These are phyloP conservation scores for Neopipo cinnamomea DNA, from an alignment of 2,113 vertebrate species.

Conservation along the genomic window DNA sequence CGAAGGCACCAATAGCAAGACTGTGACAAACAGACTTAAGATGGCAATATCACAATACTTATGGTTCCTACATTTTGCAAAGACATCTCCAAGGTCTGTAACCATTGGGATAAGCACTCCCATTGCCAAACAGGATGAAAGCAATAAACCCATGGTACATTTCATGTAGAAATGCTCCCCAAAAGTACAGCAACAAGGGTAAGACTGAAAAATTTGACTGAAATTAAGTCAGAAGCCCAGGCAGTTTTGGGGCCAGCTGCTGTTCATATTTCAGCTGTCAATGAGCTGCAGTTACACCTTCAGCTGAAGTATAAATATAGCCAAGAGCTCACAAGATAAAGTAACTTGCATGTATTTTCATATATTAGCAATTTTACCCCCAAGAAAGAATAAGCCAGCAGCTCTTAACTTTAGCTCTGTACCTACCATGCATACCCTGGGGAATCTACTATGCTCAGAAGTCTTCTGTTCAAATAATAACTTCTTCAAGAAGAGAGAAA, in stretches of 20 bases:
- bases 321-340: neutral
- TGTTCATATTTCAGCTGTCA: neutral
- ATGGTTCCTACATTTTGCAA: neutral
- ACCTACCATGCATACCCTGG: neutral
- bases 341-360: neutral
- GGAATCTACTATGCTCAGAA: neutral
- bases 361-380: neutral
- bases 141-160: neutral
- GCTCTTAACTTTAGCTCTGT: neutral
- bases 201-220: neutral
- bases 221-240: neutral
- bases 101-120: neutral
- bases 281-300: neutral
- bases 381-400: neutral
- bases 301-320: neutral
- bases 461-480: neutral
- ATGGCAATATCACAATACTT: neutral
- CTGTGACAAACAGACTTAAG: neutral
- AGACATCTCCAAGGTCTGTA: neutral
- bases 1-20: neutral
- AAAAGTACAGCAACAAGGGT: neutral
- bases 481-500: neutral
- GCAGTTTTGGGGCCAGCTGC: neutral
- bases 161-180: neutral
- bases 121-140: neutral